phyloP scores from a whole-genome alignment of 2,113 vertebrate species.

The Malaclemys terrapin region DNA sequence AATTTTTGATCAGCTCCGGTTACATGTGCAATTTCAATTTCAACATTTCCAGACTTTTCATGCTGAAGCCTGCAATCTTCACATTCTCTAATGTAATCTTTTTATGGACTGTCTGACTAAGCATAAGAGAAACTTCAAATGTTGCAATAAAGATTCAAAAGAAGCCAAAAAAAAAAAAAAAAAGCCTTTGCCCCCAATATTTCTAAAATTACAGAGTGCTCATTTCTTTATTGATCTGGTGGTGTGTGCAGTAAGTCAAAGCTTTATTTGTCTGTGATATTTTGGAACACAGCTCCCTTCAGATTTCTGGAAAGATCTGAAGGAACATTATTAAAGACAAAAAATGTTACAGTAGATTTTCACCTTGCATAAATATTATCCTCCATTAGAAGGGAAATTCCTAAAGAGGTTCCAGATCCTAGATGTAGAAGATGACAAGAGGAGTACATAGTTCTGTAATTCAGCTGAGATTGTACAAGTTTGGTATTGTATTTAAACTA shows the following conservation, averaged over 20 bases:
- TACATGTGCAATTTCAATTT: not conserved
- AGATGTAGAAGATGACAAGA: not conserved
- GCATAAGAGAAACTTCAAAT: not conserved
- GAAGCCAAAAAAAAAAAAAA: not conserved
- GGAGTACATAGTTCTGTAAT: not conserved
- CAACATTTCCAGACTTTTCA: not conserved
- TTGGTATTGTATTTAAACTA: not conserved
- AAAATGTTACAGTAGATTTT: not conserved
- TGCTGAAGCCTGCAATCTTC: not conserved
- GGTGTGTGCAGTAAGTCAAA: not conserved
- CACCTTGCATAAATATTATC: not conserved
- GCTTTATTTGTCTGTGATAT: not conserved
- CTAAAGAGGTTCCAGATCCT: not conserved
- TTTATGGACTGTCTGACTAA: not conserved
- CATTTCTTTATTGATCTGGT: not conserved
- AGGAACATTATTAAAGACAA: not conserved
- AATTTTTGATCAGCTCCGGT: not conserved
- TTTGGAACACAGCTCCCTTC: not conserved
- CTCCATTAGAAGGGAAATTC: not conserved
- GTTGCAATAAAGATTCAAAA: not conserved
- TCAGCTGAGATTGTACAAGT: not conserved
- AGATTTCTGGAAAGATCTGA: not conserved
- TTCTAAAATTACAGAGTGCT: not conserved
- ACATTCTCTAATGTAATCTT: not conserved
- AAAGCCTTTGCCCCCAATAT: fast-evolving